A percentile compares a stretch with the other conserved stretches of the same genome.
These are phyloP conservation scores for Neria commutata DNA, from an alignment of 2,888 invertebrate species.

Conservation along the genomic window DNA sequence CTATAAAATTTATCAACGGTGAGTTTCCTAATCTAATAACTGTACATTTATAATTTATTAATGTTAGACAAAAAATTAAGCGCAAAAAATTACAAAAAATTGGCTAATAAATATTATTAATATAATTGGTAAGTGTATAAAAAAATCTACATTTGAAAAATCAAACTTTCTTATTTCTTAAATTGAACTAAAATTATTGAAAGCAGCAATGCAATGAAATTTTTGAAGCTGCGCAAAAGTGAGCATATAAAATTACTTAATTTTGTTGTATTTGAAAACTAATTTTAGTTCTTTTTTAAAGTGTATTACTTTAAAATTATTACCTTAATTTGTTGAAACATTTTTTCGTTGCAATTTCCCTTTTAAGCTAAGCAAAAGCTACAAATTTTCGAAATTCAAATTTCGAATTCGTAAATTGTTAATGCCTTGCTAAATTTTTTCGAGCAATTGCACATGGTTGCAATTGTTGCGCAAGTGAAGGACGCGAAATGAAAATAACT, in stretches of 20 bases:
- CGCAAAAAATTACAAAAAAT: slow-evolving; percentile 18
- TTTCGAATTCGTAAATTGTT: slow-evolving; percentile 55
- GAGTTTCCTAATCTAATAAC: slow-evolving; percentile 56
- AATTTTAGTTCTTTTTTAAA: slow-evolving; percentile 20
- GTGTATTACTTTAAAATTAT: slow-evolving; percentile 27
- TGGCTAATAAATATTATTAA: slow-evolving; percentile 25
- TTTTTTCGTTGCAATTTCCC: not conserved
- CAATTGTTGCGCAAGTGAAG: no score
- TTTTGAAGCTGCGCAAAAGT: slow-evolving; percentile 7
- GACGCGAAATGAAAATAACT: no score
- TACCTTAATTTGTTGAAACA: slow-evolving; percentile 23
- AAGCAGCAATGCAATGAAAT: slow-evolving; percentile 1
- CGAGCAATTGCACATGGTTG: no score
- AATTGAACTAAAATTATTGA: slow-evolving; percentile 13
- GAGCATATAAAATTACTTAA: slow-evolving; percentile 1
- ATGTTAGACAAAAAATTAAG: slow-evolving; percentile 24
- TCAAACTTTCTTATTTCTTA: no score
- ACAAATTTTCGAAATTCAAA: slow-evolving; percentile 45
- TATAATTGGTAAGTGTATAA: slow-evolving; percentile 40
- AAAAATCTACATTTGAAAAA: slow-evolving; percentile 32
- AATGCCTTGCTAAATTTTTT: slow-evolving; percentile 59
- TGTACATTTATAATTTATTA: not conserved
- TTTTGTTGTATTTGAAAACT: slow-evolving; percentile 6
- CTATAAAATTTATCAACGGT: slow-evolving; percentile 45
- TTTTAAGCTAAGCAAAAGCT: slow-evolving; percentile 26